Base-by-base conservation (phyloP, 2,797 vertebrate genomes). In the Sitta carolinensis region DNA sequence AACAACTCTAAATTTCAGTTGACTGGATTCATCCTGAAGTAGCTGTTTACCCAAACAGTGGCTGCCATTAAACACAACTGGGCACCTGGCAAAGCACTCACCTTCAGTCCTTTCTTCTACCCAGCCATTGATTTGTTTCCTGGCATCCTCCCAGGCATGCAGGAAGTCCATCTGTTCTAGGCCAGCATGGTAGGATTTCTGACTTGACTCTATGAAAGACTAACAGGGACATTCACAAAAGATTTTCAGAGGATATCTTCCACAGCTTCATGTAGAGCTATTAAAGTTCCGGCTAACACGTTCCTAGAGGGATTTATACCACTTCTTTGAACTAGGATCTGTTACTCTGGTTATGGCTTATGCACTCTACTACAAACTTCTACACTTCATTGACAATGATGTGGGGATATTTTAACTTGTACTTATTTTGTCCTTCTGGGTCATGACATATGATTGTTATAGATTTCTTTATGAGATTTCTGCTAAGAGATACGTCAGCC, bases 71-170 rank as follows among this genome's bases (percentile, higher is more conserved):
- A 42, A 66, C 8, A 47, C 52, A 79, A 23, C 5, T 29, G 15
- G 13, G 15, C 40, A 57, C 26, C 43, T 16, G 45, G 52, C 32
- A 64, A 40, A 74, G 58, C 90, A 70, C 94, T 95, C 58, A 99
- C 99, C 98, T 98, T 98, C 97, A 12, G 99, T 99, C 89, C 97
- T 94, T 40, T 97, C 94, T 95, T 98, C 98, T 85, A 99, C 98
- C 99, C 99, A 99, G 25, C 12, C 82, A 96, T 99, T 99, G 89
- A 99, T 99, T 54, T 98, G 97, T 83, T 97, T 86, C 61, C 98
- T 98, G 66, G 97, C 97, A 5, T 94, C 94, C 42, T 99, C 98
- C 38, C 95, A 32, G 20, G 90, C 97, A 25, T 13, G 9, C 5
- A 7, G 3, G 23, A 99, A 99, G 94, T 99, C 97, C 58, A 98